Conservation (phyloP, 2,113 vertebrate genomes). For the Labeo catla region DNA sequence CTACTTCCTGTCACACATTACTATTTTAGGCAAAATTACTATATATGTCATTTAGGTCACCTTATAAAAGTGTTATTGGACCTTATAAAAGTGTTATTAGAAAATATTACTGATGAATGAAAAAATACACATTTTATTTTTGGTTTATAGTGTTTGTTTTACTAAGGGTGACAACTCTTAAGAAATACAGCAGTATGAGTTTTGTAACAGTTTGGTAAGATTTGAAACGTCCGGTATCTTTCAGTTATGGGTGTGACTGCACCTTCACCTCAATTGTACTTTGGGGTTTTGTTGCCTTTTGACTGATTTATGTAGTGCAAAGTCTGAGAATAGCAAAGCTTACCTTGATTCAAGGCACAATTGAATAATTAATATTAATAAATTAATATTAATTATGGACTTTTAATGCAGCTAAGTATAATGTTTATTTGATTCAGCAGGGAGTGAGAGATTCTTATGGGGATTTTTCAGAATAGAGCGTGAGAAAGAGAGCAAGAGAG, state of each 20-base stretch:
- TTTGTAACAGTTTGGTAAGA: background rate
- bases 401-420: slow-evolving; percentile 5
- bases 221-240: slow-evolving; percentile 4
- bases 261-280: background rate
- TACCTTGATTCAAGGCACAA: background rate
- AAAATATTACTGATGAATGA: background rate
- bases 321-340: background rate
- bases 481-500: slow-evolving; percentile 26
- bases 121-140: background rate
- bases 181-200: background rate
- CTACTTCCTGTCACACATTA: background rate
- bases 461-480: background rate
- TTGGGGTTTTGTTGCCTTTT: background rate
- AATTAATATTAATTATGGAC: background rate
- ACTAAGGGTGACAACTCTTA: background rate
- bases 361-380: background rate
- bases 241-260: slow-evolving; percentile 25
- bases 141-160: background rate
- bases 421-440: slow-evolving; percentile 5
- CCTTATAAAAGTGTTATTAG: background rate
- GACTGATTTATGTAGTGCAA: background rate
- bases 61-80: background rate
- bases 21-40: background rate
- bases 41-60: background rate
- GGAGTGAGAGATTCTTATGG: background rate